phyloP scores from a whole-genome alignment of 2,113 vertebrate genomes.

The Syngnathus scovelli region DNA sequence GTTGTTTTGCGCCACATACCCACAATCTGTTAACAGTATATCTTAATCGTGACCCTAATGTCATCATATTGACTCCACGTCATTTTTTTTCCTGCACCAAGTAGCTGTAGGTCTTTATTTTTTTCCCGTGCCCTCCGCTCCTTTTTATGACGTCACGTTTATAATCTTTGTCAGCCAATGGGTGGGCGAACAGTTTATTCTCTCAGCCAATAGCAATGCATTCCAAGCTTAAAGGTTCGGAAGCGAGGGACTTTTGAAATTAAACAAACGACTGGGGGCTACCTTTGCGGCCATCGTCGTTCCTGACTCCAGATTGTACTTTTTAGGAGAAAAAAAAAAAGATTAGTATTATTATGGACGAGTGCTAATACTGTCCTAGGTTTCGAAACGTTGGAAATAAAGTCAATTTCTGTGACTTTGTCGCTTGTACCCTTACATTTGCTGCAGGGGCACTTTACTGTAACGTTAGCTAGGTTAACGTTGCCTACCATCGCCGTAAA shows the following conservation, averaged over 20 bases:
- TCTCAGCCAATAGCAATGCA: slow-evolving; percentile 54
- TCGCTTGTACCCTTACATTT: background rate
- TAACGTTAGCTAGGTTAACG: background rate
- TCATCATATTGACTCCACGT: background rate
- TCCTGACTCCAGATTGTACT: background rate
- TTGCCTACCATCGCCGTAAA: slow-evolving; percentile 8
- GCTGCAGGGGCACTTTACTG: background rate
- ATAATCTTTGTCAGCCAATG: slow-evolving; percentile 52
- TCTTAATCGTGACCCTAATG: too few relatives aligned
- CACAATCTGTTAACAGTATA: too few relatives aligned
- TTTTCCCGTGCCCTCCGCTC: background rate
- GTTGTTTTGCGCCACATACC: background rate
- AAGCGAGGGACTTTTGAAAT: slow-evolving; percentile 72
- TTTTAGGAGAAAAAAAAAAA: background rate
- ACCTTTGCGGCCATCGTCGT: background rate
- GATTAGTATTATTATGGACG: too few relatives aligned
- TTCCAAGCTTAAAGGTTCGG: slow-evolving; percentile 56
- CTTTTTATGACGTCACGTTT: background rate
- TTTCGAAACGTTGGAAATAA: background rate
- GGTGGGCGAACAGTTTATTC: background rate
- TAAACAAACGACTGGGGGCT: slow-evolving; percentile 8
- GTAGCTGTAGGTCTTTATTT: background rate
- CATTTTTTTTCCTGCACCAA: background rate
- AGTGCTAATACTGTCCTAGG: background rate
- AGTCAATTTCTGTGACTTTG: too few relatives aligned